Evolutionary conservation across 1,140 invertebrate species (phyloP), one percentile per base, ranked within the genome.

Genomic region (Papilio polytes): DNA sequence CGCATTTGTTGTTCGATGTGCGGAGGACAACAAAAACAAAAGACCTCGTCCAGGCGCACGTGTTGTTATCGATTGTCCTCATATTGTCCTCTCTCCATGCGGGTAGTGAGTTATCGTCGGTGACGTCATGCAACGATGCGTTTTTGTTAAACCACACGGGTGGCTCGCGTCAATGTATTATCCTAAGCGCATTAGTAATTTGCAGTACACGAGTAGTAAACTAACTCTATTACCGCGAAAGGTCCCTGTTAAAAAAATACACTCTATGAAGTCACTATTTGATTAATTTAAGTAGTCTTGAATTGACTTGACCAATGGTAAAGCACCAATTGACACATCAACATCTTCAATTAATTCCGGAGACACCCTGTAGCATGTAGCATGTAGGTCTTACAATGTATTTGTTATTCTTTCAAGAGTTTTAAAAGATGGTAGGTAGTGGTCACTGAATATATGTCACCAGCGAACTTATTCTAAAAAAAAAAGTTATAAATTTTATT

Each of bases 41-140:
- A 82, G 81, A 36, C 78, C 82, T 80, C 80, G 81, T 83, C 84
- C 84, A 81, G 77, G 48, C 88, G 84, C 90, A 91, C 89, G 89
- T 92, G 90, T 86, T 85, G 86, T 85, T 91, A 92, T 91, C 89
- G 90, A 91, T 90, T 89, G 86, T 88, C 88, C 88, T 91, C 85
- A 91, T 83, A 89, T 86, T 87, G 84, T 89, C 87, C 87, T 90
- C 85, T 86, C 85, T 82, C 53, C 83, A 91, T 90, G 90, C 90
- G 89, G 89, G 89, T 87, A 86, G 89, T 84, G 85, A 85, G 88
- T 89, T 89, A 90, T 88, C 89, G 82, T 70, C 74, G 20, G 88
- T 90, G 89, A 90, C 86, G 89, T 91, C 86, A 91, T 85, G 88
- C 84, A 82, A 86, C 89, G 86, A 85, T 89, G 87, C 82, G 86